phyloP scores from a whole-genome alignment of 1,140 invertebrate species.

The Pygmarrhopalites habei region DNA sequence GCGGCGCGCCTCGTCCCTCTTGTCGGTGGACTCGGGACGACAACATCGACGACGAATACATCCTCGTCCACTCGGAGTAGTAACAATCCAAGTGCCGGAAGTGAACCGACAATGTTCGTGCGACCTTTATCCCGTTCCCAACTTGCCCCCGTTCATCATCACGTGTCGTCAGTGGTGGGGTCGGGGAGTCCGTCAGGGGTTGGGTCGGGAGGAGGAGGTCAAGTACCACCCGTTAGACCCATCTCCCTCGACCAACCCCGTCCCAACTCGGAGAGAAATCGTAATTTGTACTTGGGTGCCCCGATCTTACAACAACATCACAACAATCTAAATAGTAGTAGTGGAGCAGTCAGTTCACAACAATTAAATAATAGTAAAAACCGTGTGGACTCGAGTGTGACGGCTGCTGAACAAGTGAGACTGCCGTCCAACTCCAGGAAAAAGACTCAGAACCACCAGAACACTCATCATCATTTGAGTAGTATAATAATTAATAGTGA shows the following conservation, averaged over 20 bases:
- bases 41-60: constrained; percentile 35
- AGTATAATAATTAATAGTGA: constrained; percentile 16
- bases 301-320: constrained; percentile 26
- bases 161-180: constrained; percentile 15
- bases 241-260: constrained; percentile 37
- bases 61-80: constrained; percentile 30
- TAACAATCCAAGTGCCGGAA: constrained; percentile 28
- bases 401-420: constrained; percentile 39
- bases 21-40: constrained; percentile 31
- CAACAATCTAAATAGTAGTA: background rate
- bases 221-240: constrained; percentile 32
- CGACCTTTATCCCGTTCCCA: constrained; percentile 36
- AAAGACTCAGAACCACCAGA: constrained; percentile 3
- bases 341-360: constrained; percentile 2
- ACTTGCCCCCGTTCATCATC: constrained; percentile 29
- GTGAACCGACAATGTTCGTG: constrained; percentile 30
- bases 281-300: constrained; percentile 37
- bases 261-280: constrained; percentile 36
- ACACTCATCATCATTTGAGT: no score
- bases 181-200: constrained; percentile 19
- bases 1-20: constrained; percentile 22
- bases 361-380: constrained; percentile 19
- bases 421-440: constrained; percentile 34
- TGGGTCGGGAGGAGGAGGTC: constrained; percentile 40
- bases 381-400: constrained; percentile 34